These are phyloP conservation scores for Cathartes aura DNA, from an alignment of 2,113 vertebrate genomes.

Conservation along the genomic window DNA sequence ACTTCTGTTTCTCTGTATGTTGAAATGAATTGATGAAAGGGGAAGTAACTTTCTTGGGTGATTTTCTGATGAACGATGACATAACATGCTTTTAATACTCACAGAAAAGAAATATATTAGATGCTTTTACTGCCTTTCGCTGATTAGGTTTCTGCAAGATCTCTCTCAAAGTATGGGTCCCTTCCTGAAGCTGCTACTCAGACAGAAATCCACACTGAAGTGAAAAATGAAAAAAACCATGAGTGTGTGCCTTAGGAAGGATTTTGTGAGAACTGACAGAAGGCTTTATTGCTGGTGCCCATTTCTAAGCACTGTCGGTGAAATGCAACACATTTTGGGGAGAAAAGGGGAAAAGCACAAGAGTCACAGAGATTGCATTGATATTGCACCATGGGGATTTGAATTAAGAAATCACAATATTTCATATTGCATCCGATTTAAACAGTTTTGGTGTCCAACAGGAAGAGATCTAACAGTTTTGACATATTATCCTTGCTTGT, in stretches of 20 bases:
- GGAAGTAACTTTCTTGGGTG: background rate
- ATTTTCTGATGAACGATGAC: background rate
- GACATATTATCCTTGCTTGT: background rate
- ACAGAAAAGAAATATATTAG: background rate
- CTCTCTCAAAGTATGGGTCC: background rate
- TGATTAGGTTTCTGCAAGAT: background rate
- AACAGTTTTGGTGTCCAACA: background rate
- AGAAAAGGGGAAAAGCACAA: background rate
- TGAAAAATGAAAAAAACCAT: background rate
- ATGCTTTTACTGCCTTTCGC: background rate
- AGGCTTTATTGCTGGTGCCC: background rate
- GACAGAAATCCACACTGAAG: background rate
- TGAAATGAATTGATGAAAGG: background rate
- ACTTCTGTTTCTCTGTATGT: background rate
- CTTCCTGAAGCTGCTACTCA: background rate
- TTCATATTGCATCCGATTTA: background rate
- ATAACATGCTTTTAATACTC: background rate
- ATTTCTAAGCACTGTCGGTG: background rate
- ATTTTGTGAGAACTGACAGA: background rate
- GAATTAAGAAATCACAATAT: background rate
- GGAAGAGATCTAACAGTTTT: background rate
- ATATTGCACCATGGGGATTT: background rate
- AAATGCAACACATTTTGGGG: background rate
- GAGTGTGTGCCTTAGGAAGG: background rate
- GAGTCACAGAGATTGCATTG: background rate